These are phyloP conservation scores for Sycophila sp. DNA, from an alignment of 1,140 invertebrate genomes.

Conservation along the genomic window DNA sequence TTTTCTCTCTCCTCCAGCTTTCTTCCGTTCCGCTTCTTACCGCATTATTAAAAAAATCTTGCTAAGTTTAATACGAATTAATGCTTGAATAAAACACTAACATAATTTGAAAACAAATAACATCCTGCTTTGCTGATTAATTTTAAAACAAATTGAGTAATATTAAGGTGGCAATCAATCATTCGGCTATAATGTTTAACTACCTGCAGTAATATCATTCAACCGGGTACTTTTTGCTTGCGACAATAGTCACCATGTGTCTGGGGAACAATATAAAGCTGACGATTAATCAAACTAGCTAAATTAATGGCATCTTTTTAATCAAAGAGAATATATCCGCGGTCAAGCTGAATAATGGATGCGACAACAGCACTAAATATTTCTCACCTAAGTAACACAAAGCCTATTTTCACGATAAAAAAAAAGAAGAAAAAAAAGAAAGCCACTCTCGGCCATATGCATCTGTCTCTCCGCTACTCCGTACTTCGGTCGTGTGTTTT, in stretches of 20 bases:
- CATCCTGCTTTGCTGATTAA: too few relatives aligned
- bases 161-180: too few relatives aligned
- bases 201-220: too few relatives aligned
- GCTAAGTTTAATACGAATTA: too few relatives aligned
- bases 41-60: background rate
- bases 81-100: too few relatives aligned
- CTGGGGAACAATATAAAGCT: too few relatives aligned
- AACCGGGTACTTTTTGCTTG: too few relatives aligned
- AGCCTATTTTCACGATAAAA: background rate
- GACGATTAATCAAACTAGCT: background rate
- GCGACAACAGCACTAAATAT: background rate
- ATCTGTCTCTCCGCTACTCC: slow-evolving; percentile 1
- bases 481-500: background rate
- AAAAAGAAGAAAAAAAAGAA: background rate
- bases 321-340: background rate
- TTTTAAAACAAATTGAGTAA: too few relatives aligned
- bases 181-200: too few relatives aligned
- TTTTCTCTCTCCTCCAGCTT: background rate
- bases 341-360: background rate
- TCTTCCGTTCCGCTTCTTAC: background rate
- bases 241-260: too few relatives aligned
- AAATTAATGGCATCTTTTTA: slow-evolving; percentile 1
- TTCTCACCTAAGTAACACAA: background rate
- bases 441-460: background rate
- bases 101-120: too few relatives aligned